These are phyloP conservation scores for Notolabrus celidotus DNA, from an alignment of 2,797 vertebrate species.

Conservation along the genomic window DNA sequence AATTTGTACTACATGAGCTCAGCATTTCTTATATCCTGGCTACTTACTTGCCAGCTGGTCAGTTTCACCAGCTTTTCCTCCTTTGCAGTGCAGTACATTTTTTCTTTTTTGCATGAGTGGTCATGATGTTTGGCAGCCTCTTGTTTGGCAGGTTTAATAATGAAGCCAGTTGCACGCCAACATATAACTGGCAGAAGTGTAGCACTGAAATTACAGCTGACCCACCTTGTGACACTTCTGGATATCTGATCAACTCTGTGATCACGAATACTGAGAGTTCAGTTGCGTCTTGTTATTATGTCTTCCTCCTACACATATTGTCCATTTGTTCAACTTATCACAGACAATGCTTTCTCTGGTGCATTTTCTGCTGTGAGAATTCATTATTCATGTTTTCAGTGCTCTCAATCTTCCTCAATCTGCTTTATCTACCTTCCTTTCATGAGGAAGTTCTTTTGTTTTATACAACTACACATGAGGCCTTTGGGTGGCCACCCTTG, in stretches of 20 bases:
- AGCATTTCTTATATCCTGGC: background rate
- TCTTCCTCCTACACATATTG: too few species aligned
- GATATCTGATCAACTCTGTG: background rate
- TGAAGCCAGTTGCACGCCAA: background rate
- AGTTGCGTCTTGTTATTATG: background rate
- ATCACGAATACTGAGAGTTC: background rate
- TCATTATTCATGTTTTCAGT: background rate
- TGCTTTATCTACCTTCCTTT: background rate
- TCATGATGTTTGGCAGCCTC: too few species aligned
- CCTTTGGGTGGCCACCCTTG: background rate
- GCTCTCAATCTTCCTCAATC: background rate
- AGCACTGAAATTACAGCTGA: background rate
- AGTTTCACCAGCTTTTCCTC: conserved; percentile 4
- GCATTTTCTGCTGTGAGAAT: background rate
- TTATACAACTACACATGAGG: conserved; percentile 12
- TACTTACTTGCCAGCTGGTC: background rate
- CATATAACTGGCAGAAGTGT: too few species aligned
- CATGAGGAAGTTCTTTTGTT: background rate
- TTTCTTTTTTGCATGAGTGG: too few species aligned
- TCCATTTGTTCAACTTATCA: background rate
- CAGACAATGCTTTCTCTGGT: background rate
- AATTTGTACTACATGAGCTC: background rate
- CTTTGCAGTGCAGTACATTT: conserved; percentile 8
- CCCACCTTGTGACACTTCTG: background rate
- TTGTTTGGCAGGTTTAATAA: background rate